phyloP scores from a whole-genome alignment of 1,140 invertebrate genomes.

The Drosophila nasuta region DNA sequence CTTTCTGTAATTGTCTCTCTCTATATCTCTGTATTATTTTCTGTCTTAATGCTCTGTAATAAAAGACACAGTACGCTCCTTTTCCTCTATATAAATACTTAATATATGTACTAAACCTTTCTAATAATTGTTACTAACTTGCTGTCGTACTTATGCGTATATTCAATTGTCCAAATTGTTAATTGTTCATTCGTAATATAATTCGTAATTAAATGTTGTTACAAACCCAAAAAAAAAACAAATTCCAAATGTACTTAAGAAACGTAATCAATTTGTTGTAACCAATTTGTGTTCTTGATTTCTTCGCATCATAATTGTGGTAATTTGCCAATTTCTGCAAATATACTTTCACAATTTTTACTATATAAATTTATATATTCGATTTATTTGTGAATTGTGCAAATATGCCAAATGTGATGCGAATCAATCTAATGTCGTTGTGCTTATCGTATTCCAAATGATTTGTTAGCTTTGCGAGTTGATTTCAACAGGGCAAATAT shows the following conservation, averaged over 20 bases:
- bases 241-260: slow-evolving; percentile 32
- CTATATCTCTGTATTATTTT: slow-evolving; percentile 46
- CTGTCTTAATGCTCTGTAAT: slow-evolving; percentile 35
- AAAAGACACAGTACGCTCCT: slow-evolving; percentile 65
- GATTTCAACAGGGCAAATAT: slow-evolving; percentile 31
- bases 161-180: slow-evolving; percentile 62
- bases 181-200: slow-evolving; percentile 66
- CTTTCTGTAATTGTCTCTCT: slow-evolving; percentile 41
- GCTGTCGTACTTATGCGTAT: slow-evolving; percentile 75
- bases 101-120: slow-evolving; percentile 47
- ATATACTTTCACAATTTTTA: neutral
- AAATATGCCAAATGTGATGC: slow-evolving; percentile 26
- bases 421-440: slow-evolving; percentile 63
- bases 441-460: slow-evolving; percentile 78
- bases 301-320: slow-evolving; percentile 28
- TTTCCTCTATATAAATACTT: slow-evolving; percentile 42
- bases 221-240: slow-evolving; percentile 39
- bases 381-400: slow-evolving; percentile 10
- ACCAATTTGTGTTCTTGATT: slow-evolving; percentile 45
- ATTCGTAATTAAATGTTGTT: slow-evolving; percentile 47
- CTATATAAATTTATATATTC: neutral
- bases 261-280: slow-evolving; percentile 45
- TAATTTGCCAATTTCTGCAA: slow-evolving; percentile 24
- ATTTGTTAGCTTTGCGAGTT: slow-evolving; percentile 59
- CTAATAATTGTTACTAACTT: slow-evolving; percentile 73